These are phyloP conservation scores for Sminthurinus aureus DNA, from an alignment of 2,888 invertebrate genomes.

Conservation along the genomic window DNA sequence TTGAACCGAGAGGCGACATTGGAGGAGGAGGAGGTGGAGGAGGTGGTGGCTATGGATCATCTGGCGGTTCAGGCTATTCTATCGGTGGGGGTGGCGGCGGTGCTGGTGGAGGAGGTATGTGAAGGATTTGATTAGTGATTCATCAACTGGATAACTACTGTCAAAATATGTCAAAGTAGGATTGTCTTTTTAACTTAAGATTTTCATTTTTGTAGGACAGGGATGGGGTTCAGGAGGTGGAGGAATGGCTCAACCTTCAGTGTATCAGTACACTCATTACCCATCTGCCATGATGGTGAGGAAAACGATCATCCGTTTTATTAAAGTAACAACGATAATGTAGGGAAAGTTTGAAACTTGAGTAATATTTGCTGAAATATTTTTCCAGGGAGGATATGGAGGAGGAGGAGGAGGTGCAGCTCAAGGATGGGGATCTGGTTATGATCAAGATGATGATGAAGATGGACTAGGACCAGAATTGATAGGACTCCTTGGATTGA, in stretches of 20 bases:
- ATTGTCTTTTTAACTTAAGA: too few species aligned
- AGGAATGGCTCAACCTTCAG: slow-evolving; percentile 37
- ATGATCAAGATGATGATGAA: slow-evolving; percentile 32
- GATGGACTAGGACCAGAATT: slow-evolving; percentile 33
- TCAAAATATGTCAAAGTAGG: too few species aligned
- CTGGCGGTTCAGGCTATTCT: slow-evolving; percentile 8
- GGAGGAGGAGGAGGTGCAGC: slow-evolving; percentile 26
- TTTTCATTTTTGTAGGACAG: too few species aligned
- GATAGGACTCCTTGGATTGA: slow-evolving; percentile 41
- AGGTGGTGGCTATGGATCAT: slow-evolving; percentile 17
- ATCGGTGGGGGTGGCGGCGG: slow-evolving; percentile 27
- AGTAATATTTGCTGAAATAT: too few species aligned
- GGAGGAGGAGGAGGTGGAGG: slow-evolving; percentile 38
- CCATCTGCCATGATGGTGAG: slow-evolving; percentile 31
- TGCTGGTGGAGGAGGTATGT: slow-evolving; percentile 10
- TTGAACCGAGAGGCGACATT: slow-evolving; percentile 39
- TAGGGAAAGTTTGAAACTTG: not conserved
- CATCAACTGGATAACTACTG: too few species aligned
- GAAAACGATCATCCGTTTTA: not conserved
- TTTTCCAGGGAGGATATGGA: slow-evolving; percentile 23
- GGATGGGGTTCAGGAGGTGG: slow-evolving; percentile 34
- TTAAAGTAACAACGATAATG: not conserved
- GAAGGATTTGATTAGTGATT: too few species aligned
- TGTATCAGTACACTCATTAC: slow-evolving; percentile 41
- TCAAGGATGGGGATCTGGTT: slow-evolving; percentile 22